Percentiles rank a stretch among this genome's conserved stretches.
Evolutionary conservation across 2,888 invertebrate species (phyloP).

Genomic region (Plemyria rubiginata): DNA sequence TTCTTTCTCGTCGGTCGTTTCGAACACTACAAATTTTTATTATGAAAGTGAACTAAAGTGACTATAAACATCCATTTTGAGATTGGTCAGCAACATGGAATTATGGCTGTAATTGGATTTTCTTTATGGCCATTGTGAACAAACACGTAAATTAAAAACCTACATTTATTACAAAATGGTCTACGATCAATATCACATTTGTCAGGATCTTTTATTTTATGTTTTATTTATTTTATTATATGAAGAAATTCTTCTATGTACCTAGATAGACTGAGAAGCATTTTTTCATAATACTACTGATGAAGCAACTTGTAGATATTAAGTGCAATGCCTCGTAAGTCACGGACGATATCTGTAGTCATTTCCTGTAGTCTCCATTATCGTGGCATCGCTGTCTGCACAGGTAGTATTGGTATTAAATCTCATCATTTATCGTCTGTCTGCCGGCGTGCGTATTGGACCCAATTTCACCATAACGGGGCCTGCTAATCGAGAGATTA

Average conservation of each 20-base stretch:
- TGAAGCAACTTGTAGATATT: too few species aligned
- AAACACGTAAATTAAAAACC: neutral
- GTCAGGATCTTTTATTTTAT: too few species aligned
- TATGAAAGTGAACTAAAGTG: conserved; percentile 1
- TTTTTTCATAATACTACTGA: too few species aligned
- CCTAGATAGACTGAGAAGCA: too few species aligned
- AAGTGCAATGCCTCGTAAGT: too few species aligned
- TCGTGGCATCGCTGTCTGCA: neutral
- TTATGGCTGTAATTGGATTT: neutral
- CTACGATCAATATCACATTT: neutral
- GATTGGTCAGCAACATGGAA: neutral
- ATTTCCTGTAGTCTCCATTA: too few species aligned
- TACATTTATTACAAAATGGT: neutral
- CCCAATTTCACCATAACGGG: conserved; percentile 32
- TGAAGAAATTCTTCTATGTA: too few species aligned
- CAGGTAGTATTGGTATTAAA: conserved; percentile 1
- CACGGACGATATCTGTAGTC: too few species aligned
- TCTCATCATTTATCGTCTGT: conserved; percentile 8
- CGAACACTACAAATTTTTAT: neutral
- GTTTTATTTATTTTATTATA: too few species aligned
- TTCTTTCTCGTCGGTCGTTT: neutral
- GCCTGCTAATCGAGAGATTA: conserved; percentile 22
- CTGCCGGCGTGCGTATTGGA: conserved; percentile 19
- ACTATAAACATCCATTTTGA: neutral
- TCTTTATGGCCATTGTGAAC: neutral